Base-by-base conservation (phyloP, 2,888 invertebrate genomes). In the Drosophila mimetica region DNA sequence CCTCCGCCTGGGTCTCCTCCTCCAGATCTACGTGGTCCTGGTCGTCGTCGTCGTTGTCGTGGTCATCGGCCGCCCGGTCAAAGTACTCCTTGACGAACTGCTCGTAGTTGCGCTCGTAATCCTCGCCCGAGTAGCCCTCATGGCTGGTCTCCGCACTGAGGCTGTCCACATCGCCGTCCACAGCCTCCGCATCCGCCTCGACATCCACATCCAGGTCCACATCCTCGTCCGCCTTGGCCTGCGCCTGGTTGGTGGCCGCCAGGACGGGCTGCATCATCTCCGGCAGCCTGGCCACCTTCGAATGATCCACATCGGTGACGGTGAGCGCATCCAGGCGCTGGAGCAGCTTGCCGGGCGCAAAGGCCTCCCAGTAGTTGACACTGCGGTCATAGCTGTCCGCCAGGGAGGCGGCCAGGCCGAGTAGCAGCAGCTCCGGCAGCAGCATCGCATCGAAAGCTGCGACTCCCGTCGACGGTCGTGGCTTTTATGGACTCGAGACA, bases 61-160 rank as follows among this genome's bases (percentile, higher is more conserved):
- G 13, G 6, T 63, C 67, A 1, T 76, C 55, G 4, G 72, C 58
- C 36, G 61, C 93, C 50, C 94, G 94, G 75, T 79, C 79, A 34
- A 90, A 90, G 61, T 91, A 91, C 53, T 88, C 79, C 1, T 74
- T 83, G 14, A 91, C 91, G 72, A 91, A 91, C 14, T 88, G 77
- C 22, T 91, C 90, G 54, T 91, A 91, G 13, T 85, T 89, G 51
- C 76, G 88, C 61, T 91, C 90, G 55, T 91, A 91, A 39, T 90
- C 88, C 37, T 86, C 87, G 36, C 73, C 81, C 46, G 81, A 78
- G 3, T 66, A 65, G 0, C 34, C 54, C 28, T 74, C 82, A 14
- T 65, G 37, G 25, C 83, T 79, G 16, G 54, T 39, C 13, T 74
- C 66, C 8, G 37, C 66, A 44, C 52, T 60, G 7, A 18, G 25